Evolutionary conservation across 2,888 invertebrate species (phyloP).

Genomic region (Drosophila mulleri): DNA sequence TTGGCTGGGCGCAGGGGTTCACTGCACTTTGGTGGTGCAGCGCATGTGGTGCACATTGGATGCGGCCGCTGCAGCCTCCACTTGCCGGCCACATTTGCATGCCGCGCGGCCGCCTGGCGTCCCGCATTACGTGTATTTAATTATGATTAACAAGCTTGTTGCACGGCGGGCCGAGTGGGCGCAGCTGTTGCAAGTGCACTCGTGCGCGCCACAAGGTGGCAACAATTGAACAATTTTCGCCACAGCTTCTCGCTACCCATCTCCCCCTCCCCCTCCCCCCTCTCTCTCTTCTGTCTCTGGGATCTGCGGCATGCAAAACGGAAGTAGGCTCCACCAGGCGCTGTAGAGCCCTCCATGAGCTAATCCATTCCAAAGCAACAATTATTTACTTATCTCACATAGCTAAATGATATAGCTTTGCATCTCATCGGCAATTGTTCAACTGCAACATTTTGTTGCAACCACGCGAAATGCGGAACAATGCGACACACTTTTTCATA

Average conservation of each 20-base stretch:
- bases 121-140: constrained; percentile 67
- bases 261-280: not conserved
- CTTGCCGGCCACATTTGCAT: constrained; percentile 65
- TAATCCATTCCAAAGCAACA: constrained; percentile 28
- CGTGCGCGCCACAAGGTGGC: constrained; percentile 56
- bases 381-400: constrained; percentile 19
- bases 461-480: constrained; percentile 61
- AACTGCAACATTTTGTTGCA: constrained; percentile 58
- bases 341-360: not conserved
- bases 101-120: constrained; percentile 28
- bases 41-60: constrained; percentile 56
- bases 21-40: constrained; percentile 60
- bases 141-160: constrained; percentile 61
- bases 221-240: constrained; percentile 62
- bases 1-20: constrained; percentile 45
- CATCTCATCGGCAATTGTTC: constrained; percentile 9
- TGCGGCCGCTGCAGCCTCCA: constrained; percentile 57
- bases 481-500: constrained; percentile 47
- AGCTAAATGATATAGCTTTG: constrained; percentile 23
- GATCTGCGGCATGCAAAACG: constrained; percentile 37
- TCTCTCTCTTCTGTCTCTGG: not conserved
- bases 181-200: constrained; percentile 55
- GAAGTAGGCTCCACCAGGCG: constrained; percentile 50
- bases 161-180: constrained; percentile 8
- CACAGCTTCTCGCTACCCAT: constrained; percentile 48